Conservation (phyloP, 1,140 invertebrate genomes). For the Drosophila repletoides region DNA sequence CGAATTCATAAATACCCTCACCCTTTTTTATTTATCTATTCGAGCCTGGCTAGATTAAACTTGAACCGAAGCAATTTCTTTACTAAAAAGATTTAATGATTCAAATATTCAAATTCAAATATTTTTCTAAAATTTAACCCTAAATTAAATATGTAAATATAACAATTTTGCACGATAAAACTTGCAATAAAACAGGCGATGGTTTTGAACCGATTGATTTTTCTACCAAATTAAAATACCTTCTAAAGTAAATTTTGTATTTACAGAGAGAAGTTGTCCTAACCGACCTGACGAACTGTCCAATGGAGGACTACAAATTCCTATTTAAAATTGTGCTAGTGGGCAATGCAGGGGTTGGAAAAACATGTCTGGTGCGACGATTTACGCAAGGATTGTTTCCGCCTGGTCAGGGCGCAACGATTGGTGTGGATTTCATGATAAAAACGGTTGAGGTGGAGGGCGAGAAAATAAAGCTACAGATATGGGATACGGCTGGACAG, state of each 20-base stretch:
- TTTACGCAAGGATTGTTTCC: conserved; percentile 97
- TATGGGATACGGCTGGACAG: conserved; percentile 95
- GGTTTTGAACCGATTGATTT: no score
- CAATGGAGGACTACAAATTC: conserved; percentile 99
- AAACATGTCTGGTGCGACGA: conserved; percentile 95
- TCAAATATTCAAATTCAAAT: no score
- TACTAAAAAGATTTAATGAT: no score
- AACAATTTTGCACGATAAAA: no score
- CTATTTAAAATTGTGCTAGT: conserved; percentile 98
- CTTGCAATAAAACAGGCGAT: no score
- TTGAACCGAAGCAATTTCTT: no score
- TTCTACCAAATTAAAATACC: no score
- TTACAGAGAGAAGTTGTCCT: conserved; percentile 1
- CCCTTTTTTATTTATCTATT: no score
- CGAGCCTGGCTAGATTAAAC: no score
- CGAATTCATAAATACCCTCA: no score
- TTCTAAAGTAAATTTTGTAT: neutral
- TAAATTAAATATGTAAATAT: no score
- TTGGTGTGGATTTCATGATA: conserved; percentile 99
- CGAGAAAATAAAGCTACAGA: conserved; percentile 99
- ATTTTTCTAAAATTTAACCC: no score
- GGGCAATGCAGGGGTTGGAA: conserved; percentile 97
- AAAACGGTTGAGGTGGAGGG: conserved; percentile 99
- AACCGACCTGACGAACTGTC: neutral
- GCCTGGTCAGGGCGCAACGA: conserved; percentile 98